These are phyloP conservation scores for Dromiciops gliroides DNA, from an alignment of 2,113 vertebrate species.

Conservation along the genomic window DNA sequence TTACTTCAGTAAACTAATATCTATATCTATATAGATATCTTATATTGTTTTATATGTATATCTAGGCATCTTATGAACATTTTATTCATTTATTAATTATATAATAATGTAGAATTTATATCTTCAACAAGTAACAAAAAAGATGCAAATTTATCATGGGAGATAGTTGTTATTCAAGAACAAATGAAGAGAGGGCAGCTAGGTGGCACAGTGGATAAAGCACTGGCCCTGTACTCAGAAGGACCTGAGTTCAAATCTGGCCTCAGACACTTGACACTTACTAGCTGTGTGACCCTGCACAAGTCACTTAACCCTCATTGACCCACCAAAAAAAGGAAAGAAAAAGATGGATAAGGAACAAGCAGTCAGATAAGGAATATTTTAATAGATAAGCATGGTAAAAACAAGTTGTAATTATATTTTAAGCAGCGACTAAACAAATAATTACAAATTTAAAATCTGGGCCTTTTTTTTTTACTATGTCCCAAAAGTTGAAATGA, in stretches of 20 bases:
- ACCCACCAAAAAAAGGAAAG: no score
- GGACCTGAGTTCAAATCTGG: no score
- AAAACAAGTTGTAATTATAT: neutral
- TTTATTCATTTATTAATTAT: neutral
- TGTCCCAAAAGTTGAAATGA: neutral
- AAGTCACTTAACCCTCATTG: no score
- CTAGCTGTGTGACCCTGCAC: no score
- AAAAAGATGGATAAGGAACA: neutral
- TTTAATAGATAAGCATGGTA: neutral
- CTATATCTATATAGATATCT: neutral
- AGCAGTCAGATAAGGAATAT: neutral
- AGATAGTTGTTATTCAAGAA: neutral
- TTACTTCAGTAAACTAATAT: neutral
- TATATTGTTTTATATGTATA: neutral
- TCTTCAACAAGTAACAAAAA: neutral
- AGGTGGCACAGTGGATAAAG: no score
- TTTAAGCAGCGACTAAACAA: neutral
- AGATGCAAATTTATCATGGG: neutral
- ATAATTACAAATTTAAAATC: neutral
- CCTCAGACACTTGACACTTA: no score
- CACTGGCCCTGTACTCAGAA: no score
- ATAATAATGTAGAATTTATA: neutral
- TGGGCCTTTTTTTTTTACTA: neutral
- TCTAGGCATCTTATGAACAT: neutral
- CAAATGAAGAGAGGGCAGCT: neutral